These are phyloP conservation scores for Amaurobius ferox DNA, from an alignment of 2,888 invertebrate species.

Conservation along the genomic window DNA sequence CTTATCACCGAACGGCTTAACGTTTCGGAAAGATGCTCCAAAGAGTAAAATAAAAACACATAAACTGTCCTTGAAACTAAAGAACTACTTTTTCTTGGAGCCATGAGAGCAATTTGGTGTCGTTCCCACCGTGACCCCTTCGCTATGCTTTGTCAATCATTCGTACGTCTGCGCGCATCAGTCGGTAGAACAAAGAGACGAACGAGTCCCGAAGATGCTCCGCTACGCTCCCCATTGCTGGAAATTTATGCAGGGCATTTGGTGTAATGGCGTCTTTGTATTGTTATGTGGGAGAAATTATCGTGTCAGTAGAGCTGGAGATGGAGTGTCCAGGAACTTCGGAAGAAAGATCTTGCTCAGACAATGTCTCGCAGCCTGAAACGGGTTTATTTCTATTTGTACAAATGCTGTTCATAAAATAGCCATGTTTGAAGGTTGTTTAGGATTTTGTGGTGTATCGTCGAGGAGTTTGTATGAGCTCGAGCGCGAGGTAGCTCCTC, in stretches of 20 bases:
- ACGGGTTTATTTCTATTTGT: too few relatives aligned
- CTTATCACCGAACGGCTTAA: slow-evolving; percentile 20
- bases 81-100: slow-evolving; percentile 2
- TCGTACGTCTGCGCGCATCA: slow-evolving; percentile 12
- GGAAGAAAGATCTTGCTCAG: not conserved
- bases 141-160: slow-evolving; percentile 62
- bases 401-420: too few relatives aligned
- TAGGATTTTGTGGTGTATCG: too few relatives aligned
- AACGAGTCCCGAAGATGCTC: not conserved
- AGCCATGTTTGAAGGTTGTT: too few relatives aligned
- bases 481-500: too few relatives aligned
- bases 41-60: not conserved
- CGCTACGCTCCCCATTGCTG: slow-evolving; percentile 1
- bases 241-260: slow-evolving; percentile 1
- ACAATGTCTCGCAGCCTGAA: too few relatives aligned
- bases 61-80: slow-evolving; percentile 43
- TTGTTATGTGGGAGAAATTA: not conserved
- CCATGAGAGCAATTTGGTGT: slow-evolving; percentile 40
- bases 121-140: slow-evolving; percentile 38
- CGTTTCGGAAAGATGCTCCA: not conserved
- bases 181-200: not conserved
- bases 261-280: not conserved
- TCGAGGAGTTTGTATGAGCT: too few relatives aligned
- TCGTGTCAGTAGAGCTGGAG: slow-evolving; percentile 2
- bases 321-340: not conserved